Evolutionary conservation across 1,140 invertebrate genomes (phyloP), one percentile per base, ranked within the genome.

Genomic region (Theocolax elegans): DNA sequence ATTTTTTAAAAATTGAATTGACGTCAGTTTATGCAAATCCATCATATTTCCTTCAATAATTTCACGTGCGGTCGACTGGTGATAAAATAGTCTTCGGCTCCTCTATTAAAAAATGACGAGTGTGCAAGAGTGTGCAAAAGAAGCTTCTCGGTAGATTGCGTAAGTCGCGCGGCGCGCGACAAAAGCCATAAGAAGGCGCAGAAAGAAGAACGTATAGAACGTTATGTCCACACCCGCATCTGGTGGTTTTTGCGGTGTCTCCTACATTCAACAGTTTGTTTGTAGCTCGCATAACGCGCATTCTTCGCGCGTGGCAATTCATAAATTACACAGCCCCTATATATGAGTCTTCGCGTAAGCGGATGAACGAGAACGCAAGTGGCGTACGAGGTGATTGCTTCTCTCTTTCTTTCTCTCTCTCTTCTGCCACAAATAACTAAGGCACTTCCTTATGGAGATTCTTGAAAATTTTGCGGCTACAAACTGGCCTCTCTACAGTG

Each of bases 391-490:
- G n/a, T 58, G 35, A 58, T 58, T 58, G 54, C 54, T 15, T 42
- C 15, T 9, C 42, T 12, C n/a, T n/a, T n/a, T n/a, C n/a, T n/a
- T n/a, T n/a, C n/a, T n/a, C n/a, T 35, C 31, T 35, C 31, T 35
- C 10, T 35, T 10, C 29, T 17, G 40, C 64, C 49, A 19, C 35
- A 53, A 65, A 53, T 65, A 60, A 60, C 58, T 23, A 19, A 67
- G 46, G 51, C 53, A 58, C 64, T 67, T 67, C 64, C 64, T 67
- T 35, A 58, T 67, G 64, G 35, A 46, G 51, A 67, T 67, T 67
- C 49, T 35, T 67, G 64, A 67, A 67, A 67, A 67, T 67, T 27
- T 67, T 67, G 49, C 35, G 51, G 40, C 27, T 21, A 15, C 15
- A 27, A 31, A 1, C 8, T 19, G 19, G 23, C 54, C 31, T 12